Evolutionary conservation across 1,140 invertebrate species (phyloP), one percentile per base, ranked within the genome.

Genomic region (Diorhabda carinulata): DNA sequence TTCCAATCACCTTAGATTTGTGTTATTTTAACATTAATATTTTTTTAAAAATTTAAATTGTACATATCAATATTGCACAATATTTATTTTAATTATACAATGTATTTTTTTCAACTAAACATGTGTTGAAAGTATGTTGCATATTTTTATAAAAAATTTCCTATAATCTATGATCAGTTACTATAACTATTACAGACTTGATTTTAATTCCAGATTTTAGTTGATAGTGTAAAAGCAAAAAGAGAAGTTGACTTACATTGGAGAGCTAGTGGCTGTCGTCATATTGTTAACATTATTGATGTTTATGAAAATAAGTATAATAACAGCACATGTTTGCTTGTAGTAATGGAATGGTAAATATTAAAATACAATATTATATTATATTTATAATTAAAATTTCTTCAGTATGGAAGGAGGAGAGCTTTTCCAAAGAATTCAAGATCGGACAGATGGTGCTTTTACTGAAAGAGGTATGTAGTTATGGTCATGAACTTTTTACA

Each of bases 191-290:
- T 25, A 25, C 25, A 25, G 25, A 25, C 25, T 25, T 25, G 25
- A 25, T 25, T 52, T 52, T 52, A n/a, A 8, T 81, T 87, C 61
- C 82, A 96, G 90, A 93, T 97, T 42, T 83, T 99, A 5, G 87
- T 94, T 72, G 97, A 99, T 82, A 93, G 90, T 76, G 84, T 89
- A 3, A 98, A 98, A 83, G 94, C 97, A 0, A 85, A 95, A 70
- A 84, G 97, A 67, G 98, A 99, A 84, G 95, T 98, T 2, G 95
- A 98, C 74, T 84, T 99, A 9, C 98, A 99, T 81, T 98, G 94
- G 91, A 87, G 92, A 78, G 95, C 94, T 0, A 93, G 91, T 73
- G 90, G 90, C 42, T 97, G 95, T 79, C 87, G 88, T 75, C 93
- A 98, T 82, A 97, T 99, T 78, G 97, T 99, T 2, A 91, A 88